Conservation (phyloP, 2,113 vertebrate species). For the Tringa solitaria region DNA sequence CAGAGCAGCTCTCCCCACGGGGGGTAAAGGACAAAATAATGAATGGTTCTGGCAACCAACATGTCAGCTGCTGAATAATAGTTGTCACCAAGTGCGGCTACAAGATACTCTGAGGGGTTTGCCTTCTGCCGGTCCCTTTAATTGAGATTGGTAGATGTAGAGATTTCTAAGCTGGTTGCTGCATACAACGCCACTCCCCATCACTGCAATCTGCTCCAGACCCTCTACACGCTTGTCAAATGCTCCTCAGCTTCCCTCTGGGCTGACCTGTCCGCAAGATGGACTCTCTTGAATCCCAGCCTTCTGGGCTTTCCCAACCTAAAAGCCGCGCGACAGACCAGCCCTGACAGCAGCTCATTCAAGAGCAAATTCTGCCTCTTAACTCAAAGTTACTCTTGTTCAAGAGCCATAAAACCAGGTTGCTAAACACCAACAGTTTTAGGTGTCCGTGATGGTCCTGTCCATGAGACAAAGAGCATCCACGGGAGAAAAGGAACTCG, state of each 20-base stretch:
- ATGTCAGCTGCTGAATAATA: neutral
- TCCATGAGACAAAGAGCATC: neutral
- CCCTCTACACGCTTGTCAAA: neutral
- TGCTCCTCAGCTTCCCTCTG: neutral
- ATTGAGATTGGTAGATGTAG: neutral
- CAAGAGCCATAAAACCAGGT: neutral
- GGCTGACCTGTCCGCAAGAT: neutral
- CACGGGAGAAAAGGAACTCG: neutral
- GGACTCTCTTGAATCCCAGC: neutral
- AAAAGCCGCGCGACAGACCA: fast-evolving
- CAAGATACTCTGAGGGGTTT: neutral
- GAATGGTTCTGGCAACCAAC: neutral
- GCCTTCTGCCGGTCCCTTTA: neutral
- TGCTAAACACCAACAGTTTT: neutral
- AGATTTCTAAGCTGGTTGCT: fast-evolving
- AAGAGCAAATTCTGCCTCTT: neutral
- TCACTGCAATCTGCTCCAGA: neutral
- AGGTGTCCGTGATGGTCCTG: neutral
- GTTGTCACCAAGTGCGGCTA: neutral
- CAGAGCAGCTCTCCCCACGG: neutral
- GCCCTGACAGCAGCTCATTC: neutral
- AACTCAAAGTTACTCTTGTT: neutral
- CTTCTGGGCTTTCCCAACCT: fast-evolving
- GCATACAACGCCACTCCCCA: neutral
- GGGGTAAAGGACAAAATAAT: neutral